A percentile compares a stretch with the other conserved stretches of the same genome.
Conservation (phyloP, 2,888 invertebrate species). For the Aporophyla lueneburgensis region DNA sequence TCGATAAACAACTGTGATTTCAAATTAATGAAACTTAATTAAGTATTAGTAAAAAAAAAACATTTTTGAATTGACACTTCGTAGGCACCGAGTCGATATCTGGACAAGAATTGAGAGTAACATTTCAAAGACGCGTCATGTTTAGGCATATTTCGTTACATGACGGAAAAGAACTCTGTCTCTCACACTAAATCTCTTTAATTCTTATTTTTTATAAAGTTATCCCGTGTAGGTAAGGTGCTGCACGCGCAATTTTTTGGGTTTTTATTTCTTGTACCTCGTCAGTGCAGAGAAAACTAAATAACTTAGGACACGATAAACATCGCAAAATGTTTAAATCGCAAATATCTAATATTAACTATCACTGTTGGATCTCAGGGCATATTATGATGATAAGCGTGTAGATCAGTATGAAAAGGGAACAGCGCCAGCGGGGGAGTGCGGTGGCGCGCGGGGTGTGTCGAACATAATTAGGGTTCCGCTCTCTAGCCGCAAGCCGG, state of each 20-base stretch:
- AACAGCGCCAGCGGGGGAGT: not conserved
- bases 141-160: not conserved
- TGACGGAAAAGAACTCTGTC: not conserved
- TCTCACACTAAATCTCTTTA: not conserved
- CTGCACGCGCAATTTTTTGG: not conserved
- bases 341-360: not conserved
- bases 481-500: constrained; percentile 26
- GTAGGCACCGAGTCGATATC: not conserved
- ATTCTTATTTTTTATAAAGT: not conserved
- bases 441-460: not conserved
- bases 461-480: constrained; percentile 43
- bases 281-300: not conserved
- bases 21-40: not conserved
- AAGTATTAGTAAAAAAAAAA: too few relatives aligned
- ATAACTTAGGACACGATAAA: not conserved
- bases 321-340: not conserved
- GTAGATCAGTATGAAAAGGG: not conserved
- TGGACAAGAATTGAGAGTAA: not conserved
- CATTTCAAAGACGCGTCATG: not conserved
- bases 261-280: not conserved
- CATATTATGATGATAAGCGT: constrained; percentile 1
- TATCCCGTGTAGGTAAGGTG: too few relatives aligned
- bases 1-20: constrained; percentile 25
- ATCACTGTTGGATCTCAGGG: not conserved
- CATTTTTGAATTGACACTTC: not conserved